A percentile compares a stretch with the other conserved stretches of the same genome.
Evolutionary conservation across 2,113 vertebrate species (phyloP).

Genomic region (Hyla sarda): DNA sequence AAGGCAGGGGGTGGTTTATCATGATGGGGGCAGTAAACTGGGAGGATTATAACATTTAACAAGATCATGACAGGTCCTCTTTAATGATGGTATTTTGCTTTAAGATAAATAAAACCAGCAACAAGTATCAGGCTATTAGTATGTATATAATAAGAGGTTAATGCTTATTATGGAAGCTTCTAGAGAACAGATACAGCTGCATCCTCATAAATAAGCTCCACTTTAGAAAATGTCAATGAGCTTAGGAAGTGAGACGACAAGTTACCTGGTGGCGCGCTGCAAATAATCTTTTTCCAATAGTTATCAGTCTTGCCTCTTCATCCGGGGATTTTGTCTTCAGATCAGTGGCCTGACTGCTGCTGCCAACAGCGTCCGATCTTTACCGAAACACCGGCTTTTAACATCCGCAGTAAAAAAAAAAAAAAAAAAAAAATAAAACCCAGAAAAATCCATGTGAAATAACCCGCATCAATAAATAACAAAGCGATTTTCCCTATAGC

Average conservation of each 20-base stretch:
- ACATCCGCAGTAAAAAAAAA: neutral
- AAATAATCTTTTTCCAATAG: constrained; percentile 1
- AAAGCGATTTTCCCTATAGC: neutral
- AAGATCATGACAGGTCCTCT: too few relatives aligned
- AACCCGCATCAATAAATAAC: constrained; percentile 13
- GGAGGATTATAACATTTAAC: too few relatives aligned
- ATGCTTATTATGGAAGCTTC: neutral
- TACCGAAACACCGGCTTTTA: neutral
- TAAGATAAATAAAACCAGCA: neutral
- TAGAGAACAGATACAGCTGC: neutral
- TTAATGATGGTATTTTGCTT: too few relatives aligned
- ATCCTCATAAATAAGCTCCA: neutral
- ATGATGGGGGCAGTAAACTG: too few relatives aligned
- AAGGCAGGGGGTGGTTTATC: too few relatives aligned
- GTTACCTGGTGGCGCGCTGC: neutral
- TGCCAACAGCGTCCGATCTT: neutral
- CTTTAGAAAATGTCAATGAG: neutral
- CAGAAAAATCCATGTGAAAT: neutral
- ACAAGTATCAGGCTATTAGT: neutral
- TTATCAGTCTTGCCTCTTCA: neutral
- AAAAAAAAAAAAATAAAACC: too few relatives aligned
- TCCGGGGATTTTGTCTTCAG: neutral
- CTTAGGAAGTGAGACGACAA: neutral
- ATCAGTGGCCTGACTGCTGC: neutral
- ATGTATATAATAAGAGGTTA: neutral